Evolutionary conservation across 1,140 invertebrate genomes (phyloP).

Genomic region (Drosophila lini): DNA sequence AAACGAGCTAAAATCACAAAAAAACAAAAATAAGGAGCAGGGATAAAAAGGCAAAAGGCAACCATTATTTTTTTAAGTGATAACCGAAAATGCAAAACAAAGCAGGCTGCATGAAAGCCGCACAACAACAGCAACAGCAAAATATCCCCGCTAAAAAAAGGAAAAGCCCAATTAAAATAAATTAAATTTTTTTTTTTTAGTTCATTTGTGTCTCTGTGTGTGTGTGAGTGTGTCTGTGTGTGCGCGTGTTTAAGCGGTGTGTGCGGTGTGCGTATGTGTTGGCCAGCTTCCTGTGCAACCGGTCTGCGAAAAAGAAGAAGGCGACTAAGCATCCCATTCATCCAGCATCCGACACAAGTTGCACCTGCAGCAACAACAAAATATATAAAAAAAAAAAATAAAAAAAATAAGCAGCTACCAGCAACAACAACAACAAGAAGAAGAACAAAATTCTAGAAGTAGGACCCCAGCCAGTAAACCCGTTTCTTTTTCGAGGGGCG

Average conservation of each 20-base stretch:
- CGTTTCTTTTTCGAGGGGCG: conserved; percentile 26
- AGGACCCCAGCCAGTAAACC: conserved; percentile 25
- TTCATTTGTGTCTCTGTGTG: conserved; percentile 35
- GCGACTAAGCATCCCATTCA: conserved; percentile 46
- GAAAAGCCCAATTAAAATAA: conserved; percentile 31
- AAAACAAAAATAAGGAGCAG: not conserved
- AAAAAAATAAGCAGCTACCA: conserved; percentile 5
- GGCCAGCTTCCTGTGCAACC: conserved; percentile 57
- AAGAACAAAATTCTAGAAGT: conserved; percentile 18
- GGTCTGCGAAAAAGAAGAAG: conserved; percentile 49
- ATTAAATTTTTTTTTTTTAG: conserved; percentile 31
- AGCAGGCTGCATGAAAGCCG: conserved; percentile 10
- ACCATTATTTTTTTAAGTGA: conserved; percentile 10
- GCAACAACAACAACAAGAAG: not conserved
- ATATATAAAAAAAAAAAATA: not conserved
- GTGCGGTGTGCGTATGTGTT: not conserved
- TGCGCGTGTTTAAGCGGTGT: no score
- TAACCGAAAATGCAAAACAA: conserved; percentile 16
- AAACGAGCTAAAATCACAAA: not conserved
- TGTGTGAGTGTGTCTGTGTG: not conserved
- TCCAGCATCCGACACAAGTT: conserved; percentile 48
- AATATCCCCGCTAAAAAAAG: conserved; percentile 9
- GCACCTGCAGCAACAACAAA: conserved; percentile 60
- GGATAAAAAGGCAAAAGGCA: not conserved
- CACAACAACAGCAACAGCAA: conserved; percentile 3